These are phyloP conservation scores for Chironomus tepperi DNA, from an alignment of 1,140 invertebrate species.

Conservation along the genomic window DNA sequence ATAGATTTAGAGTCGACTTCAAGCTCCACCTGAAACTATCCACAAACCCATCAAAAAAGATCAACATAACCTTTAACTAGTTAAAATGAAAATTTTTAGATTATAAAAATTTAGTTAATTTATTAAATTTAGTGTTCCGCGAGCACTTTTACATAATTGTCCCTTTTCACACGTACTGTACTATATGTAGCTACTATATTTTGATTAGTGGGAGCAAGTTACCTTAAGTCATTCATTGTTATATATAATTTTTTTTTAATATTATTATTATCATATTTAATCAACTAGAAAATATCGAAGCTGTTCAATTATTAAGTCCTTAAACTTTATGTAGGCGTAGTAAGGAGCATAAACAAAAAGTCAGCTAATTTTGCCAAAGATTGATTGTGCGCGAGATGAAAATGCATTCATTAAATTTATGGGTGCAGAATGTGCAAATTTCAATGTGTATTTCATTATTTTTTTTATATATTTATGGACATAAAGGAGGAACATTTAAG, in stretches of 20 bases:
- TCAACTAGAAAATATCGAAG: not conserved
- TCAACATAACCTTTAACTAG: no score
- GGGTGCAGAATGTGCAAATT: not conserved
- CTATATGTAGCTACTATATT: not conserved
- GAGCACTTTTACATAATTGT: not conserved
- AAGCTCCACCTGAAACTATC: no score
- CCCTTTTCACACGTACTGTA: slow-evolving; percentile 11
- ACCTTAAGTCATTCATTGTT: slow-evolving; percentile 13
- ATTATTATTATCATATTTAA: not conserved
- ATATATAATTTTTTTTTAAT: not conserved
- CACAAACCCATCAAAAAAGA: no score
- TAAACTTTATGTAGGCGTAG: not conserved
- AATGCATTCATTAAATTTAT: not conserved
- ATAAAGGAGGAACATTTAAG: no score
- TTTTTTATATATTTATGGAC: no score
- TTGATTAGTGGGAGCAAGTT: not conserved
- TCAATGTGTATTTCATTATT: no score
- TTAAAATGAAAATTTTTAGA: not conserved
- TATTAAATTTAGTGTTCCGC: not conserved
- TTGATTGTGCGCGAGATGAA: not conserved
- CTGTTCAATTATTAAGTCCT: not conserved
- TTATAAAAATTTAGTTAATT: not conserved
- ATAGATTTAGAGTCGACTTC: no score
- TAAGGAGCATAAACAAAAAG: not conserved
- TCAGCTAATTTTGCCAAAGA: slow-evolving; percentile 23